phyloP scores from a whole-genome alignment of 2,113 vertebrate genomes.

The Amblyornis subalaris region DNA sequence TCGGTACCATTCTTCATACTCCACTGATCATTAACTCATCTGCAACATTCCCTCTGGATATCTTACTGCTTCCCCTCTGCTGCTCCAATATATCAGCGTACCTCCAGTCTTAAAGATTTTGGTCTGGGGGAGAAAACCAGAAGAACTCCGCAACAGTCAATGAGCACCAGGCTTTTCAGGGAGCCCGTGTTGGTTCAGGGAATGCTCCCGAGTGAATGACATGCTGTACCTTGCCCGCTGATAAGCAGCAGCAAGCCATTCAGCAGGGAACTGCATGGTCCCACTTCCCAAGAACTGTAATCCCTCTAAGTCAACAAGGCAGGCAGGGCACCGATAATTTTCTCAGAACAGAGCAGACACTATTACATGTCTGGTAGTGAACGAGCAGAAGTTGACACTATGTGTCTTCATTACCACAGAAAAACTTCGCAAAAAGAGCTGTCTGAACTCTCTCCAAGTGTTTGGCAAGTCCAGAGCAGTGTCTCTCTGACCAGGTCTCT shows the following conservation, averaged over 20 bases:
- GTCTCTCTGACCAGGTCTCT: background rate
- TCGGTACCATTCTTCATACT: conserved; percentile 26
- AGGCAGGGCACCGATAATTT: background rate
- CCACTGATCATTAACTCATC: conserved; percentile 62
- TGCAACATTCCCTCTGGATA: conserved; percentile 52
- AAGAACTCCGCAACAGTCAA: background rate
- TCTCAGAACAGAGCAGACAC: conserved; percentile 8
- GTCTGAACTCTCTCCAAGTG: background rate
- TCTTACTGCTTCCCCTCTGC: background rate
- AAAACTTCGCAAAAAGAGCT: background rate
- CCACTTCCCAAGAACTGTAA: background rate
- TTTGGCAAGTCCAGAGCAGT: background rate
- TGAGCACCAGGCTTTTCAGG: background rate
- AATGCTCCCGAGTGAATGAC: background rate
- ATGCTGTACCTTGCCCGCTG: background rate
- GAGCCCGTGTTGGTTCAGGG: background rate
- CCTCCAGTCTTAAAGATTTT: background rate
- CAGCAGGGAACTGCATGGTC: background rate
- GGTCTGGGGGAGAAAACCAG: background rate
- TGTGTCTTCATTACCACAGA: background rate
- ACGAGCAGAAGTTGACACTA: background rate
- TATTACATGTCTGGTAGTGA: background rate
- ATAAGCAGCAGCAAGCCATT: conserved; percentile 11
- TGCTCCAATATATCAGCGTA: background rate
- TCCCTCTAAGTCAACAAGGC: conserved; percentile 32